Conservation (phyloP, 2,113 vertebrate species). For the Hippocampus zosterae region DNA sequence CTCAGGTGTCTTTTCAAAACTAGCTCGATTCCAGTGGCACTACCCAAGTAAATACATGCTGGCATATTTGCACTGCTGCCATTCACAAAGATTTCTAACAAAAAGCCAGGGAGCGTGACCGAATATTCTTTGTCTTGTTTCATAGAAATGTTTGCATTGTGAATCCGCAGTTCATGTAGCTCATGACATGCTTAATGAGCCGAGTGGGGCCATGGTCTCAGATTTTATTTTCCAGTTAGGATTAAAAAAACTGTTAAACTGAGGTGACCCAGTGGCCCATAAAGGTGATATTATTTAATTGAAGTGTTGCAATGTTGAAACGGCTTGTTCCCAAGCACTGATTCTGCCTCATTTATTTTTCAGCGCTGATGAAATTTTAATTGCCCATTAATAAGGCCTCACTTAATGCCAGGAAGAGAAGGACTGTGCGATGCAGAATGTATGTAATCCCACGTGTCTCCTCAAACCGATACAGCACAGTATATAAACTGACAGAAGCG, state of each 20-base stretch:
- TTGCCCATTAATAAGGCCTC: slow-evolving; percentile 66
- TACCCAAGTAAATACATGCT: slow-evolving; percentile 1
- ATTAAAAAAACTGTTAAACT: slow-evolving; percentile 35
- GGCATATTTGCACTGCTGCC: slow-evolving; percentile 2
- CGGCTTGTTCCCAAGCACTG: slow-evolving; percentile 47
- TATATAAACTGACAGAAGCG: slow-evolving; percentile 29
- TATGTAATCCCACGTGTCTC: slow-evolving; percentile 47
- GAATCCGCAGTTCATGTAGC: slow-evolving; percentile 7
- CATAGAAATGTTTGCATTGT: slow-evolving; percentile 9
- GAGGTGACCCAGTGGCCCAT: slow-evolving; percentile 37
- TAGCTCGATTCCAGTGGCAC: background rate
- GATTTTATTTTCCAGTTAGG: slow-evolving; percentile 22
- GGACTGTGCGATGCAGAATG: slow-evolving; percentile 46
- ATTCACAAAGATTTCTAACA: slow-evolving; percentile 7
- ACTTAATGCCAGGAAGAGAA: slow-evolving; percentile 46
- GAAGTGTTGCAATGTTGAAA: slow-evolving; percentile 46
- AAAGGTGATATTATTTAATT: slow-evolving; percentile 49
- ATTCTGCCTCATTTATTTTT: slow-evolving; percentile 68
- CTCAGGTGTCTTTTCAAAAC: background rate
- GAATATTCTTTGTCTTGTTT: slow-evolving; percentile 5
- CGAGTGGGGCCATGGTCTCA: slow-evolving; percentile 17
- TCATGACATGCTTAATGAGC: background rate
- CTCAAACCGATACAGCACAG: slow-evolving; percentile 25
- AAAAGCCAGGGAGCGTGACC: slow-evolving; percentile 7
- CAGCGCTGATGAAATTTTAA: slow-evolving; percentile 66